Evolutionary conservation across 2,888 invertebrate genomes (phyloP).

Genomic region (Anthoptus insignis): DNA sequence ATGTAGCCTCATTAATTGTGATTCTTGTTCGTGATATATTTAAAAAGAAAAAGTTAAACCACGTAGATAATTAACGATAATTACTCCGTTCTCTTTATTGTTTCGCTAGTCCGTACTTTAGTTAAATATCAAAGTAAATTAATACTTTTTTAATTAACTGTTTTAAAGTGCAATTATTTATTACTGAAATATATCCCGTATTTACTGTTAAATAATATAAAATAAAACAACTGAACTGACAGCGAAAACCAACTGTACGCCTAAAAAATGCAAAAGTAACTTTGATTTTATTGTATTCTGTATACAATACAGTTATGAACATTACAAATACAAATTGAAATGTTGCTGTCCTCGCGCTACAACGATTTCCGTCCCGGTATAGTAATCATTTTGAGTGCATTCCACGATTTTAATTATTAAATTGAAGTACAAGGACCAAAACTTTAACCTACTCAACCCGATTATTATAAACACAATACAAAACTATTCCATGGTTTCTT

Average conservation of each 20-base stretch:
- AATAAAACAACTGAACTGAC: neutral
- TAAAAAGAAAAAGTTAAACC: too few species aligned
- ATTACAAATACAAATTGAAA: neutral
- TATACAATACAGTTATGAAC: neutral
- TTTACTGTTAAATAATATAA: too few species aligned
- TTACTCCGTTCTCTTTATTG: too few species aligned
- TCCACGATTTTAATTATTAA: neutral
- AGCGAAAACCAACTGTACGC: too few species aligned
- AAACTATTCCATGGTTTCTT: slow-evolving; percentile 6
- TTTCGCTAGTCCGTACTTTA: too few species aligned
- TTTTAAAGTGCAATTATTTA: too few species aligned
- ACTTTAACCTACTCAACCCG: slow-evolving; percentile 5
- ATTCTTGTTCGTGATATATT: too few species aligned
- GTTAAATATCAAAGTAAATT: too few species aligned
- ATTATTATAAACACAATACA: slow-evolving; percentile 12
- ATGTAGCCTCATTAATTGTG: too few species aligned
- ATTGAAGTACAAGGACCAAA: slow-evolving; percentile 6
- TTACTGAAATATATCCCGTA: too few species aligned
- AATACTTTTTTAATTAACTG: too few species aligned
- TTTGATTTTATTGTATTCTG: neutral
- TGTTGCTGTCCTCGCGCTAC: neutral
- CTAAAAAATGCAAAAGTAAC: neutral
- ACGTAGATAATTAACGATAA: too few species aligned
- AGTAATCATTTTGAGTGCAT: slow-evolving; percentile 4
- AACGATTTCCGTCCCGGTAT: neutral